These are phyloP conservation scores for Elaphurus davidianus DNA, from an alignment of 2,113 vertebrate genomes.

Conservation along the genomic window DNA sequence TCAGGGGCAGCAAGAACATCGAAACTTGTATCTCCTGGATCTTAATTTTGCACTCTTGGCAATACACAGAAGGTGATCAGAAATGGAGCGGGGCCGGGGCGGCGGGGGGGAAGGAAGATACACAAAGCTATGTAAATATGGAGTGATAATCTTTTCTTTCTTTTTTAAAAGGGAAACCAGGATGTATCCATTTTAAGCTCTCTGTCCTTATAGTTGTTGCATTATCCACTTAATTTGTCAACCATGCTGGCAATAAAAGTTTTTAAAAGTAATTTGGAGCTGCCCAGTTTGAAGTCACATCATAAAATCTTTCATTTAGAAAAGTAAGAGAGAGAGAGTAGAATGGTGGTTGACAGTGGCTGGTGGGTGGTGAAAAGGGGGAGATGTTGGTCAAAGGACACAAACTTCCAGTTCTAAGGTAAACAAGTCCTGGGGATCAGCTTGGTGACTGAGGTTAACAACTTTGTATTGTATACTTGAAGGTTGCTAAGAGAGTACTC, in stretches of 20 bases:
- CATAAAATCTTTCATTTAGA: background rate
- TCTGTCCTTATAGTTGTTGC: background rate
- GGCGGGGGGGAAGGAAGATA: background rate
- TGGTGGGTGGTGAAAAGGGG: accelerated
- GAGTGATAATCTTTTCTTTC: background rate
- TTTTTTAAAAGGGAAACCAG: background rate
- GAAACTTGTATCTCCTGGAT: background rate
- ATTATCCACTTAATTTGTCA: conserved; percentile 6
- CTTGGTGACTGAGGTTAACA: background rate
- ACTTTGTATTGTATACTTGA: background rate
- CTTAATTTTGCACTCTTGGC: background rate
- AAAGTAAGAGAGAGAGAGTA: background rate
- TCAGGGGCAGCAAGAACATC: background rate
- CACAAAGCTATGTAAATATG: background rate
- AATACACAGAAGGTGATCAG: background rate
- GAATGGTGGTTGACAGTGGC: background rate
- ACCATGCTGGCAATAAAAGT: background rate
- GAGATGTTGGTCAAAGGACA: background rate
- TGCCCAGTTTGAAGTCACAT: background rate
- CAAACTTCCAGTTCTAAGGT: background rate
- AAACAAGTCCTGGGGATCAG: background rate
- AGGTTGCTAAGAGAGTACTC: background rate
- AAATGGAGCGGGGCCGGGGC: no score
- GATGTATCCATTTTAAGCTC: background rate
- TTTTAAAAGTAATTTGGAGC: background rate